These are phyloP conservation scores for Zoanthus gigantus DNA, from an alignment of 92 coral and sea anemone genomes.

Conservation along the genomic window DNA sequence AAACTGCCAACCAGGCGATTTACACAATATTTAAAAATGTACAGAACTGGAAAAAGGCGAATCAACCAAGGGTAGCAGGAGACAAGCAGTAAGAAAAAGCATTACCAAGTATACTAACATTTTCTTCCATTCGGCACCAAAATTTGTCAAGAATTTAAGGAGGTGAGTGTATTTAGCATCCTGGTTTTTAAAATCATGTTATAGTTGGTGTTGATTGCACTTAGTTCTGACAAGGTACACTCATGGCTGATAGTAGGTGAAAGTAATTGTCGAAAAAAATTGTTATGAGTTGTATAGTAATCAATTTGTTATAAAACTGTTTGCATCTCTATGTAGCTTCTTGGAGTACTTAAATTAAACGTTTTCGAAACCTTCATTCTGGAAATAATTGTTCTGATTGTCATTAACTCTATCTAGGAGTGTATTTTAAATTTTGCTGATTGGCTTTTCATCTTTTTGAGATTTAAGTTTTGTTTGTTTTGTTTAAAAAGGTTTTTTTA, in stretches of 20 bases:
- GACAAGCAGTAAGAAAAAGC: constrained; percentile 91
- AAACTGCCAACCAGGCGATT: not conserved
- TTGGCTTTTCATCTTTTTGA: not conserved
- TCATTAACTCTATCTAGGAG: not conserved
- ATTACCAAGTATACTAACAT: constrained; percentile 93
- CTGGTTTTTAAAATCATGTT: too few relatives aligned
- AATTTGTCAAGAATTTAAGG: constrained; percentile 87
- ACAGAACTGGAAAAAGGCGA: constrained; percentile 66
- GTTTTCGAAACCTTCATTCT: not conserved
- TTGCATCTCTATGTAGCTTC: too few relatives aligned
- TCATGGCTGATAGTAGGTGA: too few relatives aligned
- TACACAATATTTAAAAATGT: not conserved
- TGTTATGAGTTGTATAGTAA: too few relatives aligned
- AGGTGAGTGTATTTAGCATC: constrained; percentile 57
- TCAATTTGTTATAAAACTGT: too few relatives aligned
- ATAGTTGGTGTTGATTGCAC: too few relatives aligned
- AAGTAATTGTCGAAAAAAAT: too few relatives aligned
- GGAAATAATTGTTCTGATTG: not conserved
- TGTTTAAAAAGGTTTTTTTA: too few relatives aligned
- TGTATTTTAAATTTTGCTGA: not conserved
- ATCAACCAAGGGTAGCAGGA: constrained; percentile 83
- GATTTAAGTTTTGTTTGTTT: not conserved
- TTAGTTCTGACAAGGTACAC: too few relatives aligned
- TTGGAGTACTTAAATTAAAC: too few relatives aligned
- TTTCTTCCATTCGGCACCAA: constrained; percentile 93